phyloP scores from a whole-genome alignment of 2,888 invertebrate species.

The Entomobrya multifasciata region DNA sequence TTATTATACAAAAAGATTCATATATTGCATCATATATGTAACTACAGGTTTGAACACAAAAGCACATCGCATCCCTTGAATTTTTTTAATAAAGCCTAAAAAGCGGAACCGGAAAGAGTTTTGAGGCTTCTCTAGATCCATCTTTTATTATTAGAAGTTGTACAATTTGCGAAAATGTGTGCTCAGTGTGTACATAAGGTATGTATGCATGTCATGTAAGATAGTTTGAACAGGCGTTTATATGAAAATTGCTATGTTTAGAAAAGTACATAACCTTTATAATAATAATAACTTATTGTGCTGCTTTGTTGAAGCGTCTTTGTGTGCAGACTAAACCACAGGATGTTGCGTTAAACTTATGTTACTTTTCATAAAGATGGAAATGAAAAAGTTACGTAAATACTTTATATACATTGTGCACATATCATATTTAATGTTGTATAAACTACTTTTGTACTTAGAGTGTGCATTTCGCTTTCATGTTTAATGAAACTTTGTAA shows the following conservation, averaged over 20 bases:
- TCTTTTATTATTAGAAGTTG: constrained; percentile 41
- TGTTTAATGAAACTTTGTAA: too few species aligned
- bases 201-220: not conserved
- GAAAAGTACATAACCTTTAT: too few species aligned
- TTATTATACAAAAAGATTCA: constrained; percentile 27
- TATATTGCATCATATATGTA: constrained; percentile 14
- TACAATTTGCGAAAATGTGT: constrained; percentile 43
- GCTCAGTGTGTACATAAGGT: not conserved
- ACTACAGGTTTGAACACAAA: not conserved
- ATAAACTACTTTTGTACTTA: too few species aligned
- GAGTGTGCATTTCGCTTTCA: too few species aligned
- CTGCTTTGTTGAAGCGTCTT: too few species aligned
- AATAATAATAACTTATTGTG: too few species aligned
- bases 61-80: constrained; percentile 18
- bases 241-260: not conserved
- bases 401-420: not conserved
- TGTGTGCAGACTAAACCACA: constrained; percentile 11
- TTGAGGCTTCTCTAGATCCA: constrained; percentile 25
- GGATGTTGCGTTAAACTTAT: constrained; percentile 17
- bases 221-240: not conserved
- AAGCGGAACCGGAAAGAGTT: constrained; percentile 63
- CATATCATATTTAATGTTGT: too few species aligned
- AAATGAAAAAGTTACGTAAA: constrained; percentile 8
- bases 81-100: constrained; percentile 64
- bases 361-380: not conserved